Conservation (phyloP, 1,140 invertebrate genomes). For the Drosophila mojavensis region DNA sequence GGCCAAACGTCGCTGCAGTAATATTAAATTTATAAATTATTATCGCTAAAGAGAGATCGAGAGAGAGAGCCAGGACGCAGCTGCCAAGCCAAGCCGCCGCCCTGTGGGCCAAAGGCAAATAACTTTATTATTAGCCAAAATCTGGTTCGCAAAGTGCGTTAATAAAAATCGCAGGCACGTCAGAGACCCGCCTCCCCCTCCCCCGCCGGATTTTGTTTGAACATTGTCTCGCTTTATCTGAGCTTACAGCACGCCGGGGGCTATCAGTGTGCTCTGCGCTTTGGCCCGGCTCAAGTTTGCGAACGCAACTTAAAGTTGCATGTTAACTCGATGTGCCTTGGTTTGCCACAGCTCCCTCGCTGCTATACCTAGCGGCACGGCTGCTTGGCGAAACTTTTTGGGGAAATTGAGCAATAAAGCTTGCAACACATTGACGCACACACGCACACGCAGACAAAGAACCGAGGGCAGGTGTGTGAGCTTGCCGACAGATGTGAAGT, state of each 20-base stretch:
- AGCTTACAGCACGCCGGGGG: slow-evolving; percentile 51
- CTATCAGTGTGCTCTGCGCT: slow-evolving; percentile 25
- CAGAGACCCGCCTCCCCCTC: slow-evolving; percentile 14
- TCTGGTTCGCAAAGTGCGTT: slow-evolving; percentile 50
- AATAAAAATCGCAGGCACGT: slow-evolving; percentile 74
- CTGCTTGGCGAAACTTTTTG: slow-evolving; percentile 70
- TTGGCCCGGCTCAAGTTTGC: slow-evolving; percentile 60
- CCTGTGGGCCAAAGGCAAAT: slow-evolving; percentile 20
- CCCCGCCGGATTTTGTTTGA: slow-evolving; percentile 53
- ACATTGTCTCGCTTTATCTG: slow-evolving; percentile 72
- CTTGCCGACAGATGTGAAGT: slow-evolving; percentile 57
- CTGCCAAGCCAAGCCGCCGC: neutral
- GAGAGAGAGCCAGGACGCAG: neutral
- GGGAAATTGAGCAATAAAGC: slow-evolving; percentile 79
- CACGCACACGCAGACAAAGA: slow-evolving; percentile 10
- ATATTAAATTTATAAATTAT: slow-evolving; percentile 76
- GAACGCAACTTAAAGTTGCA: slow-evolving; percentile 77
- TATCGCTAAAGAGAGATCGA: slow-evolving; percentile 8
- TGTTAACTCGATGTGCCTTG: slow-evolving; percentile 73
- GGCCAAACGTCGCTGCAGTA: slow-evolving; percentile 15
- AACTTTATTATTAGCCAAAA: slow-evolving; percentile 60
- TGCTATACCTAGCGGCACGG: neutral
- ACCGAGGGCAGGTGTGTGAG: slow-evolving; percentile 4
- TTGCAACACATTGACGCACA: slow-evolving; percentile 50
- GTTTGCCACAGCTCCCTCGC: slow-evolving; percentile 41